Base-by-base conservation (phyloP, 2,797 vertebrate species). In the Pterois miles region DNA sequence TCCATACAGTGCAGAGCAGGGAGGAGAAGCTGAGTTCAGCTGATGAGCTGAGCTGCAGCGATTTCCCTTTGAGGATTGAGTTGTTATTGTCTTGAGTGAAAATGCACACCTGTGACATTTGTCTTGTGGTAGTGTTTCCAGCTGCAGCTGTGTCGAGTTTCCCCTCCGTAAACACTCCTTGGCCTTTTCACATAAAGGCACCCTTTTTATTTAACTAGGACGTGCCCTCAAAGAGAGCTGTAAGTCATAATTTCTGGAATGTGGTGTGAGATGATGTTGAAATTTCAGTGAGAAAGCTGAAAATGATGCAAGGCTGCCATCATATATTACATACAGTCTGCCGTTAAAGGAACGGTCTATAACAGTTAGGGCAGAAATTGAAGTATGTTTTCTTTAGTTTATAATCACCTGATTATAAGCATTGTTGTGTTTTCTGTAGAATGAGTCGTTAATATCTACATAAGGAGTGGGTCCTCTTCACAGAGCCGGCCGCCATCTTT, bases 31-130 rank as follows among this genome's bases (percentile, higher is more conserved):
- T 0, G 64, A 81, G 81, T 79, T 88, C 57, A 68, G 56, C 71
- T 69, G 31, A 3, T 0, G 25, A 70, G 18, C 62, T n/a, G 52
- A 76, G 68, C 83, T n/a, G 62, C 80, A 52, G 65, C 0, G 3
- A 53, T 80, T 85, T 81, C 78, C 88, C 82, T 22, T 56, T 25
- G 80, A 85, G 82, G 59, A 58, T 84, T 77, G 59, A 74, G 60
- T 59, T 80, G 76, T 88, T 90, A 80, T 91, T 88, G 84, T 86
- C 77, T 67, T 4, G 0, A 38, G 70, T 87, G 87, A 84, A 86
- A 88, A 90, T 57, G 13, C 75, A 90, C 91, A 90, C 87, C 87
- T 86, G 81, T 91, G 91, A 91, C 88, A 84, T 89, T 86, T 90
- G 63, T 83, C 59, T 76, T 4, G 52, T 59, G 59, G 69, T 75